Percentiles rank a stretch among this genome's conserved stretches.
Conservation (phyloP, 2,113 vertebrate species). For the Progne subis region DNA sequence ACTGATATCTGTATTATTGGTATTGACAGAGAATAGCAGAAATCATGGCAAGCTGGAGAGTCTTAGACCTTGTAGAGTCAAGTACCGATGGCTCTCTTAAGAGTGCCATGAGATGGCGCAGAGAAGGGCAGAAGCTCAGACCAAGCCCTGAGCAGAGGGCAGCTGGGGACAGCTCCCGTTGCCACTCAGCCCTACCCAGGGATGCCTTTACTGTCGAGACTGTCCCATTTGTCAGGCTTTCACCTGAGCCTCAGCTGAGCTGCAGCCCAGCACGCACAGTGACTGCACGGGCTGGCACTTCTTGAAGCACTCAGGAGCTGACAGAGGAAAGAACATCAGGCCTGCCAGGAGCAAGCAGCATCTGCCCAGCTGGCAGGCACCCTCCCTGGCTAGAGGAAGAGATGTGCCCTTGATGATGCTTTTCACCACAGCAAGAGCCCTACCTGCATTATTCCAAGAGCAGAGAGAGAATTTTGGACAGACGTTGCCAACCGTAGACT, state of each 20-base stretch:
- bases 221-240: not conserved
- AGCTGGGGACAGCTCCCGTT: not conserved
- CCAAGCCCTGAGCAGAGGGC: not conserved
- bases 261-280: not conserved
- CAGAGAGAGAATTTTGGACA: not conserved
- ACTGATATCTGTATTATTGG: not conserved
- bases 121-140: not conserved
- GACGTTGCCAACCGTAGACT: fast-evolving
- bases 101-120: too few relatives aligned
- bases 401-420: not conserved
- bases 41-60: not conserved
- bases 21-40: not conserved
- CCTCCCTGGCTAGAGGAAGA: not conserved
- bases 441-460: not conserved
- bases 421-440: not conserved
- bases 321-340: not conserved
- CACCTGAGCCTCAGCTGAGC: not conserved
- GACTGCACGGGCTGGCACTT: not conserved
- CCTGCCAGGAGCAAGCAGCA: not conserved
- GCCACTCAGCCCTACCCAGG: not conserved
- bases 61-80: not conserved
- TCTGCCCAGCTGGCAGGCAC: not conserved
- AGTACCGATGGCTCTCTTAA: not conserved
- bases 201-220: not conserved
- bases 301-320: not conserved